Evolutionary conservation across 2,797 vertebrate species (phyloP).

Genomic region (Onychomys arenicola): DNA sequence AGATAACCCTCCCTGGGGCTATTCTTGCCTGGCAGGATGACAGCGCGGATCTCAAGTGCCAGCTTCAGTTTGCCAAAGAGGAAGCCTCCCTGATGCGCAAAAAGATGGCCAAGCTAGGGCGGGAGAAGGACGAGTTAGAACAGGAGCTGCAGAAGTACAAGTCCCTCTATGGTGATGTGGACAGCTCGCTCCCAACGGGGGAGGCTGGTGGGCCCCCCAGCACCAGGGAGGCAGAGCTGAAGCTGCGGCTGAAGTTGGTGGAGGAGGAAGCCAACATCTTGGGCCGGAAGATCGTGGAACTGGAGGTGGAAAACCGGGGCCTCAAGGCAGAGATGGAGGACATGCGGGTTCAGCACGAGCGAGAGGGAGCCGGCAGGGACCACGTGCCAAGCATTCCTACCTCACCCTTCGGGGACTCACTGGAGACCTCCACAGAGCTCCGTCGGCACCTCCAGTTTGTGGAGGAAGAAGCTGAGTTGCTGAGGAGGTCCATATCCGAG

Average conservation of each 20-base stretch:
- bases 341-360: slow-evolving; percentile 95
- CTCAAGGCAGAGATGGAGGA: slow-evolving; percentile 98
- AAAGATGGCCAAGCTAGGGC: slow-evolving; percentile 98
- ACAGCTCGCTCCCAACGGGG: slow-evolving; percentile 93
- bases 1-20: slow-evolving; percentile 67
- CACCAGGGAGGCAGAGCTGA: slow-evolving; percentile 93
- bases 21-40: slow-evolving; percentile 92
- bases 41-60: slow-evolving; percentile 97
- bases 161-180: slow-evolving; percentile 96
- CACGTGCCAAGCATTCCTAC: slow-evolving; percentile 95
- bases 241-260: slow-evolving; percentile 95
- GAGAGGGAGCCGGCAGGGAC: slow-evolving; percentile 94
- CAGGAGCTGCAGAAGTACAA: slow-evolving; percentile 98
- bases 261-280: slow-evolving; percentile 99
- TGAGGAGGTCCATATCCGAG: slow-evolving; percentile 97
- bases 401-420: slow-evolving; percentile 93
- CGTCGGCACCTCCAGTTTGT: slow-evolving; percentile 98
- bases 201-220: slow-evolving; percentile 96
- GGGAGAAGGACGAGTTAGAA: slow-evolving; percentile 96
- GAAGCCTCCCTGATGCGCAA: slow-evolving; percentile 97
- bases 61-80: slow-evolving; percentile 99
- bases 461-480: slow-evolving; percentile 97
- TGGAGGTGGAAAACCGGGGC: slow-evolving; percentile 98
- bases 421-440: slow-evolving; percentile 95
- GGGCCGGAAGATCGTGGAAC: slow-evolving; percentile 97